These are phyloP conservation scores for Piscicola geometra DNA, from an alignment of 2,888 invertebrate genomes.

Conservation along the genomic window DNA sequence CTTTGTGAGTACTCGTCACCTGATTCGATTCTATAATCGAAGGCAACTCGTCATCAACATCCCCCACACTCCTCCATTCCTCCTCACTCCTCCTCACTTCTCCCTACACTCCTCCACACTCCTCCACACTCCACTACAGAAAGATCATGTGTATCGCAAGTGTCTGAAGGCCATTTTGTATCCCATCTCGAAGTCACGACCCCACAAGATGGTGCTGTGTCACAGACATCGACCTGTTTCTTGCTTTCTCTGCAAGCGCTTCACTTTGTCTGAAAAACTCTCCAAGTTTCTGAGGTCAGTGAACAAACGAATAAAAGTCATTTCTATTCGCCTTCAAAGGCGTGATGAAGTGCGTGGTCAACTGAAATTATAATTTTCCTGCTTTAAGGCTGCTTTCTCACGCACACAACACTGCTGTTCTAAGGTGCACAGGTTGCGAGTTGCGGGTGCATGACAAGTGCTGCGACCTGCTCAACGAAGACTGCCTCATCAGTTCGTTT, in stretches of 20 bases:
- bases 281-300: neutral
- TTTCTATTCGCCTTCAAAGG: too few species aligned
- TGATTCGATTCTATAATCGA: too few species aligned
- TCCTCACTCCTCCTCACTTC: neutral
- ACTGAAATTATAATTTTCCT: too few species aligned
- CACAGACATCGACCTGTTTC: conserved; percentile 98
- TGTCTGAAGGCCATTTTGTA: conserved; percentile 97
- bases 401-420: conserved; percentile 98
- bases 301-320: too few species aligned
- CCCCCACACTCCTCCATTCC: too few species aligned
- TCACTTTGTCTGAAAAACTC: conserved; percentile 54
- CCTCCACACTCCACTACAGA: conserved; percentile 62
- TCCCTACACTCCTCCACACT: too few species aligned
- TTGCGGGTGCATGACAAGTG: conserved; percentile 99
- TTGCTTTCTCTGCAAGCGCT: conserved; percentile 98
- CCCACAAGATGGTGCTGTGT: conserved; percentile 97
- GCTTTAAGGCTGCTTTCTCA: too few species aligned
- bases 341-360: too few species aligned
- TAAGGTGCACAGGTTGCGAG: conserved; percentile 94
- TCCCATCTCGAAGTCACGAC: conserved; percentile 97
- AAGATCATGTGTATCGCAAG: conserved; percentile 99
- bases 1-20: neutral
- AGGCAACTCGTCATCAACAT: too few species aligned
- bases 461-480: conserved; percentile 96
- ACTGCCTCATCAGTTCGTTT: conserved; percentile 97